phyloP scores from a whole-genome alignment of 2,797 vertebrate species.

The Ciconia nigra region DNA sequence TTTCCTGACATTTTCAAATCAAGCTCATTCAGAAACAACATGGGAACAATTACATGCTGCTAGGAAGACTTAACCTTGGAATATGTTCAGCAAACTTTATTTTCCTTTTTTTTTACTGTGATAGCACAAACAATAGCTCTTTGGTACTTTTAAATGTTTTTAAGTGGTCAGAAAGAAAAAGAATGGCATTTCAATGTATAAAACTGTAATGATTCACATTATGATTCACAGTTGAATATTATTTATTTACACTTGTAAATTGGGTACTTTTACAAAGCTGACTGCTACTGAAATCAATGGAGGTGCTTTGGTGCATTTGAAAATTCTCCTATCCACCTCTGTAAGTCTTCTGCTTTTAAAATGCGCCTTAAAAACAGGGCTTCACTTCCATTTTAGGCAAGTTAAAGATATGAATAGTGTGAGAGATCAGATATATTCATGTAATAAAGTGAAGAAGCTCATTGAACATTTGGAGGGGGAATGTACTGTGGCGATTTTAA shows the following conservation, averaged over 20 bases:
- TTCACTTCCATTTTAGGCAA: not conserved
- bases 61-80: not conserved
- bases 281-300: not conserved
- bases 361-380: not conserved
- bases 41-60: not conserved
- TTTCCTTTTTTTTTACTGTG: not conserved
- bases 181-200: not conserved
- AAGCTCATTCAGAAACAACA: not conserved
- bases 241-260: conserved; percentile 1
- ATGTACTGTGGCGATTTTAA: accelerated
- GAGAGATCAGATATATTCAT: not conserved
- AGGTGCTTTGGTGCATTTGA: not conserved
- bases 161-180: not conserved
- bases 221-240: not conserved
- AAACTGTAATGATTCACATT: not conserved
- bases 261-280: not conserved
- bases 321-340: not conserved
- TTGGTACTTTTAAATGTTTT: not conserved
- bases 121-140: not conserved
- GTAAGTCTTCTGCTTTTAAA: not conserved
- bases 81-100: not conserved
- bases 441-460: not conserved
- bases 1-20: not conserved
- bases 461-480: not conserved
- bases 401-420: not conserved